A percentile compares a stretch with the other conserved stretches of the same genome.
These are phyloP conservation scores for Micropoecilia bifurca DNA, from an alignment of 2,797 vertebrate species.

Conservation along the genomic window DNA sequence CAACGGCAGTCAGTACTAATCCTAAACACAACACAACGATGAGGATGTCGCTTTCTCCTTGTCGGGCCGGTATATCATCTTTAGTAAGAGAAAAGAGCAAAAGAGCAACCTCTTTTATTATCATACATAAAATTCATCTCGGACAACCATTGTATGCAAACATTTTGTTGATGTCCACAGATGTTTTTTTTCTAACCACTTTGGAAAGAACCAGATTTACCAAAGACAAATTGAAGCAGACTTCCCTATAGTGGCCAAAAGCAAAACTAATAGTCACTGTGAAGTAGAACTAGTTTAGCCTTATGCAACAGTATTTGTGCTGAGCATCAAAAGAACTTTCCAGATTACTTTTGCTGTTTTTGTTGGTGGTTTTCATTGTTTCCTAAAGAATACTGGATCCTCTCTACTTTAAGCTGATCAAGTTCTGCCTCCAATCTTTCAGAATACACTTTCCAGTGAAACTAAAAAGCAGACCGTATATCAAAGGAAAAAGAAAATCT, in stretches of 20 bases:
- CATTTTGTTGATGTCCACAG: background rate
- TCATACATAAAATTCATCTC: background rate
- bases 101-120: background rate
- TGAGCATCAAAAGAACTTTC: background rate
- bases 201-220: constrained; percentile 69
- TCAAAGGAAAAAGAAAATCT: background rate
- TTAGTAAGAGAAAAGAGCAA: constrained; percentile 40
- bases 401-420: background rate
- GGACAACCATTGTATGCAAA: background rate
- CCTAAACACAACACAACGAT: constrained; percentile 19
- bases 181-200: constrained; percentile 1
- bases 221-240: background rate
- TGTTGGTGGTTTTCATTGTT: background rate
- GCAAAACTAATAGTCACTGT: background rate
- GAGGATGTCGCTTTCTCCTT: background rate
- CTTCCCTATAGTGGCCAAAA: constrained; percentile 43
- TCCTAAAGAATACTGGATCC: background rate
- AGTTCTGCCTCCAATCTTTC: background rate
- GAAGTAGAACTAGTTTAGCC: background rate
- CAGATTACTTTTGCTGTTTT: background rate
- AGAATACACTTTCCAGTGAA: constrained; percentile 3
- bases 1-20: constrained; percentile 8
- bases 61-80: constrained; percentile 61
- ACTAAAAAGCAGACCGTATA: background rate
- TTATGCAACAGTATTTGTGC: background rate